Conservation (phyloP, 2,113 vertebrate species). For the Romanogobio albipinnatus region DNA sequence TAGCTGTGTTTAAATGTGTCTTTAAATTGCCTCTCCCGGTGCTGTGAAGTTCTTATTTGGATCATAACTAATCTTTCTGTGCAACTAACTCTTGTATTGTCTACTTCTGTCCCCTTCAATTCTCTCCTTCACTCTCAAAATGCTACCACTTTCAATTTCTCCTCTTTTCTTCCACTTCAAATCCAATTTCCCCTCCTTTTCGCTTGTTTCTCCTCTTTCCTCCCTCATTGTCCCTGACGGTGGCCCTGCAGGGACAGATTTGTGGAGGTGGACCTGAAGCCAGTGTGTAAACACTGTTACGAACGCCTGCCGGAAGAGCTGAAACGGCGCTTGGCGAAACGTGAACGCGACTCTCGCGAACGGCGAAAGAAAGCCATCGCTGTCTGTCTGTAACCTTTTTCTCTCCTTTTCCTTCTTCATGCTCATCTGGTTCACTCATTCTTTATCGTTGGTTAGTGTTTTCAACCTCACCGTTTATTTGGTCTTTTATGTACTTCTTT, state of each 20-base stretch:
- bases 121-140: constrained; percentile 7
- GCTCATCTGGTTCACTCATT: constrained; percentile 56
- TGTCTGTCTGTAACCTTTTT: constrained; percentile 83
- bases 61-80: not conserved
- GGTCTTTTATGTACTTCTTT: not conserved
- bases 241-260: constrained; percentile 90
- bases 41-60: not conserved
- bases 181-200: constrained; percentile 46
- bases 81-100: constrained; percentile 51
- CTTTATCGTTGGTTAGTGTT: constrained; percentile 78
- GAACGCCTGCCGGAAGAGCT: constrained; percentile 97
- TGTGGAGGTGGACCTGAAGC: constrained; percentile 98
- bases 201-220: not conserved
- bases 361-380: constrained; percentile 89
- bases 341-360: constrained; percentile 89
- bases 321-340: constrained; percentile 91
- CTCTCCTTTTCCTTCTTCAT: constrained; percentile 61
- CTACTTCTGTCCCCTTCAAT: constrained; percentile 2
- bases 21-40: not conserved
- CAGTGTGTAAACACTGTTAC: constrained; percentile 96
- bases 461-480: constrained; percentile 40
- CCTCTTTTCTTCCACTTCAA: constrained; percentile 62
- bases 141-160: constrained; percentile 29
- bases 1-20: constrained; percentile 9
- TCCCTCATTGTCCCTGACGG: not conserved